Evolutionary conservation across 2,113 vertebrate species (phyloP).

Genomic region (Ochotona curzoniae): DNA sequence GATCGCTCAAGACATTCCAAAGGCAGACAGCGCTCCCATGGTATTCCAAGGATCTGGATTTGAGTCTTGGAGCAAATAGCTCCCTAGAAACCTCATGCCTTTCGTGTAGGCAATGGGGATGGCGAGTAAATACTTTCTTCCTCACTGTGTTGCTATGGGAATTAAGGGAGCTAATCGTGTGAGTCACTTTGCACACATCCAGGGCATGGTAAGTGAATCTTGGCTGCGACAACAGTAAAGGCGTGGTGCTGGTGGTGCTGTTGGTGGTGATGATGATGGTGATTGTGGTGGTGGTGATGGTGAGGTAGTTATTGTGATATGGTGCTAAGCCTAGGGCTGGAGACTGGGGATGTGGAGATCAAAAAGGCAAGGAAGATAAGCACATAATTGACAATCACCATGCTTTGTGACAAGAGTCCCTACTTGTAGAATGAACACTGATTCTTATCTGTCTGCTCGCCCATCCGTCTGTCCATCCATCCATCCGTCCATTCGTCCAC

Average conservation of each 20-base stretch:
- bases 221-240: not conserved
- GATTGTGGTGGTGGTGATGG: rapidly evolving
- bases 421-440: not conserved
- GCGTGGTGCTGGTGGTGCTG: not conserved
- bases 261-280: not conserved
- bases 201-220: too few species aligned
- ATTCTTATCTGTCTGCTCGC: not conserved
- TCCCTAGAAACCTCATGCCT: not conserved
- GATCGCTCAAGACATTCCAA: not conserved
- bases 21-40: not conserved
- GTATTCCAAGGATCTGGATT: not conserved
- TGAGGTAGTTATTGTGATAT: not conserved
- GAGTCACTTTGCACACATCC: not conserved
- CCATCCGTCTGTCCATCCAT: too few species aligned
- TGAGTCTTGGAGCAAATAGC: not conserved
- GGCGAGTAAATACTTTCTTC: rapidly evolving
- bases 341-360: not conserved
- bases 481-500: too few species aligned
- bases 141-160: too few species aligned
- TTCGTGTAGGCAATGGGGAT: not conserved
- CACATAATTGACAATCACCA: too few species aligned
- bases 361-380: not conserved
- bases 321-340: not conserved
- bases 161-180: not conserved
- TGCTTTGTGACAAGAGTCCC: not conserved